Evolutionary conservation across 2,113 vertebrate genomes (phyloP).

Genomic region (Crotalus viridis): DNA sequence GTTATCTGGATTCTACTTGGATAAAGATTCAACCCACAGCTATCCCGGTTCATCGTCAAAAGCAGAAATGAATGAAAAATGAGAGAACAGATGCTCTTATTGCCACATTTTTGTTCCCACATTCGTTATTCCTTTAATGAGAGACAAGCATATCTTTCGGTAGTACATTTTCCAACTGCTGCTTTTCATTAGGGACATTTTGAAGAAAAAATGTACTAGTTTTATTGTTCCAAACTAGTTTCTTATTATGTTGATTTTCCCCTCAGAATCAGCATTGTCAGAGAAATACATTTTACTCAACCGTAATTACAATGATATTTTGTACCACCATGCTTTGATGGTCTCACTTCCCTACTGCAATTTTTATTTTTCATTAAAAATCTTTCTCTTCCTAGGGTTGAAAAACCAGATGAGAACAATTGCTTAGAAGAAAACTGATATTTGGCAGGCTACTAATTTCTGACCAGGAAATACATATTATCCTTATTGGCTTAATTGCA

Average conservation of each 20-base stretch:
- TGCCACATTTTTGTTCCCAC: not conserved
- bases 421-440: not conserved
- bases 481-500: not conserved
- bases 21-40: not conserved
- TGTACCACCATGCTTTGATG: not conserved
- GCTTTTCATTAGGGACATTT: not conserved
- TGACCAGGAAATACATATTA: not conserved
- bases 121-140: not conserved
- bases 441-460: not conserved
- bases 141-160: not conserved
- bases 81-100: not conserved
- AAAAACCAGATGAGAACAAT: not conserved
- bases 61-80: not conserved
- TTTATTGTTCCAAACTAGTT: not conserved
- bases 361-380: not conserved
- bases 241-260: not conserved
- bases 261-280: not conserved
- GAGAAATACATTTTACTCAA: not conserved
- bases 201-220: not conserved
- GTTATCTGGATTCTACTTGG: not conserved
- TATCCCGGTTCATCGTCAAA: not conserved
- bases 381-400: not conserved
- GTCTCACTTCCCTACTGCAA: not conserved
- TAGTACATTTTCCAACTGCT: slow-evolving; percentile 1
- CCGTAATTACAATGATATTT: slow-evolving; percentile 1